Base-by-base conservation (phyloP, 2,797 vertebrate genomes). In the Glossophaga mutica region DNA sequence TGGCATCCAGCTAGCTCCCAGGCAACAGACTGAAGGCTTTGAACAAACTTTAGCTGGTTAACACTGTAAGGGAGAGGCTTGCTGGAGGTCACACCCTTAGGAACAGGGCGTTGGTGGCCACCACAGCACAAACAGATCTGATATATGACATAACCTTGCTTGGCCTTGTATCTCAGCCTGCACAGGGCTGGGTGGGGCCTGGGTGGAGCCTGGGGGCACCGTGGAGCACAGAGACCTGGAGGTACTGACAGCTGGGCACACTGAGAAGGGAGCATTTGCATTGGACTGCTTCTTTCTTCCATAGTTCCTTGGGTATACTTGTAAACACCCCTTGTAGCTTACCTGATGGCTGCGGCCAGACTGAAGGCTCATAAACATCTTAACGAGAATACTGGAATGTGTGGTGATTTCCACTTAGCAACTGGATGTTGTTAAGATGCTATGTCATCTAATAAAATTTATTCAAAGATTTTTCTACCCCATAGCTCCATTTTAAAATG, bases 391-490 rank as follows among this genome's bases (percentile, higher is more conserved):
- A 46, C 34, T 81, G n/a, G 32, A 65, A 81, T 37, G 48, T 65
- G 65, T 79, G 24, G 74, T 77, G 46, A 87, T 77, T 91, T 78
- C 32, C 52, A 68, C 15, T 71, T 50, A 83, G 87, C 48, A n/a
- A 24, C 14, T 29, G 39, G 52, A 24, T 83, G 44, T 67, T 86
- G 59, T 74, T 87, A 59, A 87, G 62, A 68, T 86, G 26, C 52
- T 77, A 62, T 94, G n/a, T 65, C 8, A 22, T 70, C 46, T 92
- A 50, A 68, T 74, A 84, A 91, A 77, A 94, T 87, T n/a, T 84
- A 67, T 95, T 89, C 62, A 77, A 76, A 62, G 32, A 15, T 79
- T 77, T 87, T 65, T 74, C 55, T 15, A 57, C 26, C 4, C 67
- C 15, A 44, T 2, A 9, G 59, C 22, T 88, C 26, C 14, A 42